These are phyloP conservation scores for Leucophenga montana DNA, from an alignment of 2,888 invertebrate species.

Conservation along the genomic window DNA sequence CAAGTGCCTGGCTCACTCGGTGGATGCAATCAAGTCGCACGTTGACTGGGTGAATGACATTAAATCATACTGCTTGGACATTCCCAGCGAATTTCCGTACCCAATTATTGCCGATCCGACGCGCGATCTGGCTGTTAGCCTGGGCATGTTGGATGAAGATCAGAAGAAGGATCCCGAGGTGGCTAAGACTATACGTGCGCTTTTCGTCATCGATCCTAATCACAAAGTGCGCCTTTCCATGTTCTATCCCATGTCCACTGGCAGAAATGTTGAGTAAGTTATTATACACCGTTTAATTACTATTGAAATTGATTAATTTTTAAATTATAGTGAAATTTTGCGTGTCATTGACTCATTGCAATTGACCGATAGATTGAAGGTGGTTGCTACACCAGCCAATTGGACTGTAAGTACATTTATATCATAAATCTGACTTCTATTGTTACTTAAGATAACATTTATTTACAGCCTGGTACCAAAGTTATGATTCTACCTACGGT, in stretches of 20 bases:
- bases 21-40: conserved; percentile 83
- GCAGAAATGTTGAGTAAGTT: conserved; percentile 88
- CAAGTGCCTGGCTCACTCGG: conserved; percentile 86
- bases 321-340: conserved; percentile 82
- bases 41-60: conserved; percentile 85
- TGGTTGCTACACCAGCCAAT: conserved; percentile 89
- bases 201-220: conserved; percentile 87
- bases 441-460: background rate
- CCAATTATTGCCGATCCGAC: conserved; percentile 87
- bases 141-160: conserved; percentile 87
- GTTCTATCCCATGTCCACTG: conserved; percentile 89
- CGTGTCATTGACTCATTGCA: conserved; percentile 88
- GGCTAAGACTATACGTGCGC: conserved; percentile 82
- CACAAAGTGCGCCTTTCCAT: conserved; percentile 85
- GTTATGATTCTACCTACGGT: conserved; percentile 87
- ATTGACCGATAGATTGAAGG: conserved; percentile 80
- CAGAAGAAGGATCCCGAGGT: conserved; percentile 79
- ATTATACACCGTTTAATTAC: conserved; percentile 45
- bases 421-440: background rate
- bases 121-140: conserved; percentile 80
- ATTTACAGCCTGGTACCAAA: conserved; percentile 79
- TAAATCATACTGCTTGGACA: conserved; percentile 80
- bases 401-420: conserved; percentile 80
- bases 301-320: background rate
- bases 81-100: conserved; percentile 83